Percentiles rank a stretch among this genome's conserved stretches.
Evolutionary conservation across 2,797 vertebrate genomes (phyloP).

Genomic region (Trachops cirrhosus): DNA sequence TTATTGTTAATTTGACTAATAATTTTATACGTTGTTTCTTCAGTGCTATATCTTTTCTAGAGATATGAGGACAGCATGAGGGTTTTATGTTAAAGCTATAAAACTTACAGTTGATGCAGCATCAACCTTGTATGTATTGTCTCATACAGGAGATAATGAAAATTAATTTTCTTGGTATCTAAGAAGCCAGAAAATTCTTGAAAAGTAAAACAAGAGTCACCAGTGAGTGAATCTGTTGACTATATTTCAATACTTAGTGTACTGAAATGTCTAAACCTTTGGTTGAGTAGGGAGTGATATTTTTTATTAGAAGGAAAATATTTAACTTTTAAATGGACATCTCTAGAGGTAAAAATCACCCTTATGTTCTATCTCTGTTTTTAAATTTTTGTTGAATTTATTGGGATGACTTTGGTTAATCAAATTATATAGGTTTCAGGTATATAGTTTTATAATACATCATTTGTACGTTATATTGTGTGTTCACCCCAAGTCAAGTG

Average conservation of each 20-base stretch:
- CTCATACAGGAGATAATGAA: background rate
- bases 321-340: background rate
- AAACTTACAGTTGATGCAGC: background rate
- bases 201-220: slow-evolving; percentile 33
- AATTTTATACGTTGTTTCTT: background rate
- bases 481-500: background rate
- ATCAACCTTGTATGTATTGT: background rate
- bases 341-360: background rate
- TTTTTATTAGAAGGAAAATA: slow-evolving; percentile 15
- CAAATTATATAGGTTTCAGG: background rate
- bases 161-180: slow-evolving; percentile 33
- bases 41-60: background rate
- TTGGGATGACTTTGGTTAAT: background rate
- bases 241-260: background rate
- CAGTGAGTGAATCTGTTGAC: background rate
- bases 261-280: slow-evolving; percentile 10
- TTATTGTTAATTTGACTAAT: slow-evolving; percentile 11
- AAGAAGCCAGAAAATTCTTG: background rate
- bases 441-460: background rate
- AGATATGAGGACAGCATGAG: too few relatives aligned
- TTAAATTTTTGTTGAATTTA: background rate
- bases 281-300: background rate
- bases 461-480: background rate
- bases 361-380: background rate
- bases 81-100: too few relatives aligned